Base-by-base conservation (phyloP, 2,113 vertebrate genomes). In the Notarius quadriscutis region DNA sequence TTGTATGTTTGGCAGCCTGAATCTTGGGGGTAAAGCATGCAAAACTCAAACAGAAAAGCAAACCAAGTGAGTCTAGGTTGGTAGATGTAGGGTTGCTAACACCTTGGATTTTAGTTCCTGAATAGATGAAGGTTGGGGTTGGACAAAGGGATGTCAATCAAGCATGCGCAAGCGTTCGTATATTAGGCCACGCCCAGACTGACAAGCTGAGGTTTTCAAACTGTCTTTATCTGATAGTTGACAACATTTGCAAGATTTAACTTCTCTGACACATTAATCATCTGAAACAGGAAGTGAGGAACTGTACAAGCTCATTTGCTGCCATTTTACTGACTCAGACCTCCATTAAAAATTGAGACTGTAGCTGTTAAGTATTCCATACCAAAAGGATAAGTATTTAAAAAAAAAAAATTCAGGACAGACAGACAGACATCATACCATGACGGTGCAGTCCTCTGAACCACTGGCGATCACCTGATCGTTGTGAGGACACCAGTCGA, bases 401-500 rank as follows among this genome's bases (percentile, higher is more conserved):
- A 12, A 15, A 17, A 50, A 1, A 15, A n/a, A 0, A 11, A 3
- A 51, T n/a, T 74, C 41, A 41, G 2, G 4, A n/a, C 7, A 63
- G 11, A 63, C 11, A 50, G 82, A 41, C 10, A 10, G 9, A 78
- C 0, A 30, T 18, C 79, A 1, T 93, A 99, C 98, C 98, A 99
- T 99, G 83, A 99, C 96, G 0, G 97, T 97, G 95, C 97, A 99
- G 93, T 99, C 98, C 93, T 99, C 98, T 0, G 98, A 99, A 78
- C 97, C 97, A 0, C 98, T 99, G 94, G 98, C 98, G 2, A 99
- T 97, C 87, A 99, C 96, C 22, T 99, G 96, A 89, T 99, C 98
- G 0, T 99, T 98, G 84, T 99, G 98, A 51, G 98, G 98, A 88
- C 98, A 99, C 98, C 98, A 99, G 20, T 99, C 98, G 7, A 99